Evolutionary conservation across 1,140 invertebrate species (phyloP).

Genomic region (Bombus haemorrhoidalis): DNA sequence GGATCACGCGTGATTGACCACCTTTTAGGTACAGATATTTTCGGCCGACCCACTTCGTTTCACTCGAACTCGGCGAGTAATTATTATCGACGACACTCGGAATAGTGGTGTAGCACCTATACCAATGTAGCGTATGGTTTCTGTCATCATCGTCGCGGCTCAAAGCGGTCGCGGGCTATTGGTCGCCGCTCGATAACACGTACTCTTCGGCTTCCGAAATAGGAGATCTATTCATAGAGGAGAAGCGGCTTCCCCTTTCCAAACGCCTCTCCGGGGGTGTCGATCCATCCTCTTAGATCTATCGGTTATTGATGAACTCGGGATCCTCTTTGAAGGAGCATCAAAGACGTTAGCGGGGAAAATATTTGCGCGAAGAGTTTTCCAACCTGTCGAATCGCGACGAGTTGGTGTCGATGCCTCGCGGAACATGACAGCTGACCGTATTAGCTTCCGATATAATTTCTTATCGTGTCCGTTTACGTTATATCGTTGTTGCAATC

Average conservation of each 20-base stretch:
- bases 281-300: slow-evolving; percentile 49
- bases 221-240: slow-evolving; percentile 50
- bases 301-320: slow-evolving; percentile 43
- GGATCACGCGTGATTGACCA: slow-evolving; percentile 47
- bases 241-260: slow-evolving; percentile 9
- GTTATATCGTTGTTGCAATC: neutral
- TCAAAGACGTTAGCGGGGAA: slow-evolving; percentile 17
- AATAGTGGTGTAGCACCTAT: slow-evolving; percentile 53
- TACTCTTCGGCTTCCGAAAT: slow-evolving; percentile 48
- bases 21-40: slow-evolving; percentile 56
- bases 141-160: slow-evolving; percentile 17
- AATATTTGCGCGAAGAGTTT: slow-evolving; percentile 44
- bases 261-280: slow-evolving; percentile 4
- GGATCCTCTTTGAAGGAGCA: slow-evolving; percentile 26
- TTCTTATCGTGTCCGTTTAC: neutral
- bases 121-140: neutral
- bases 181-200: slow-evolving; percentile 37
- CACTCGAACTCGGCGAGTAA: slow-evolving; percentile 45
- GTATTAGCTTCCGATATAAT: neutral
- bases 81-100: slow-evolving; percentile 69
- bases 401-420: no score
- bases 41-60: slow-evolving; percentile 61
- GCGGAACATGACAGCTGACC: neutral
- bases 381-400: slow-evolving; percentile 7
- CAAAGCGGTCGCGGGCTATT: slow-evolving; percentile 1